Evolutionary conservation across 2,113 vertebrate genomes (phyloP).

Genomic region (Marmota flaviventris): DNA sequence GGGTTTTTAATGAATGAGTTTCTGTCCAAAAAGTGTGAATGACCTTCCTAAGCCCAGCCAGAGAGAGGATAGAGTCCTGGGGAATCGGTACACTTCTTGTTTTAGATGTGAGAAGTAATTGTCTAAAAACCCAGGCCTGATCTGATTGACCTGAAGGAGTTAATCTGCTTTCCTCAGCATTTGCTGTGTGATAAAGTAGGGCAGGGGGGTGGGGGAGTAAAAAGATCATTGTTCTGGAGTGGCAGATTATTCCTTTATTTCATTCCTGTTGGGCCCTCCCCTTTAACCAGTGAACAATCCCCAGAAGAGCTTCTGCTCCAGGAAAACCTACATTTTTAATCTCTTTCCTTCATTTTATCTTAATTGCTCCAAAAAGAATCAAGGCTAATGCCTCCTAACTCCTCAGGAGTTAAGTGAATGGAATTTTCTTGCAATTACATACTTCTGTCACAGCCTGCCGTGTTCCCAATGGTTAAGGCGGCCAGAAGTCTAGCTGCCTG

Average conservation of each 20-base stretch:
- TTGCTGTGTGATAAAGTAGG: not conserved
- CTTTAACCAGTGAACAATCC: not conserved
- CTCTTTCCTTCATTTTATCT: conserved; percentile 52
- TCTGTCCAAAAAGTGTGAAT: conserved; percentile 2
- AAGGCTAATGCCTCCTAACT: not conserved
- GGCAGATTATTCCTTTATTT: not conserved
- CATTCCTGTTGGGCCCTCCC: not conserved
- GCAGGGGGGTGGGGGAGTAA: not conserved
- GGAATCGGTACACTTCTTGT: not conserved
- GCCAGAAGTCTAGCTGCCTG: not conserved
- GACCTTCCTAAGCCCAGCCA: not conserved
- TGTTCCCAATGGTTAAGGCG: not conserved
- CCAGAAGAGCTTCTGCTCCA: conserved; percentile 36
- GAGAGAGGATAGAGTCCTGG: not conserved
- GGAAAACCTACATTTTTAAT: conserved; percentile 47
- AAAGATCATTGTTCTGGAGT: not conserved
- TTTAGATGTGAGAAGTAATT: not conserved
- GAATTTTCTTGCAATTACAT: not conserved
- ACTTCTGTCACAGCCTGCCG: not conserved
- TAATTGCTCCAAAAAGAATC: conserved; percentile 10
- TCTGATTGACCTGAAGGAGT: not conserved
- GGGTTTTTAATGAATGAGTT: not conserved
- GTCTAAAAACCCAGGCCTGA: not conserved
- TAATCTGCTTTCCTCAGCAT: not conserved
- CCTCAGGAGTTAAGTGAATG: not conserved